Evolutionary conservation across 2,888 invertebrate species (phyloP).

Genomic region (Agrochola lychnidis): DNA sequence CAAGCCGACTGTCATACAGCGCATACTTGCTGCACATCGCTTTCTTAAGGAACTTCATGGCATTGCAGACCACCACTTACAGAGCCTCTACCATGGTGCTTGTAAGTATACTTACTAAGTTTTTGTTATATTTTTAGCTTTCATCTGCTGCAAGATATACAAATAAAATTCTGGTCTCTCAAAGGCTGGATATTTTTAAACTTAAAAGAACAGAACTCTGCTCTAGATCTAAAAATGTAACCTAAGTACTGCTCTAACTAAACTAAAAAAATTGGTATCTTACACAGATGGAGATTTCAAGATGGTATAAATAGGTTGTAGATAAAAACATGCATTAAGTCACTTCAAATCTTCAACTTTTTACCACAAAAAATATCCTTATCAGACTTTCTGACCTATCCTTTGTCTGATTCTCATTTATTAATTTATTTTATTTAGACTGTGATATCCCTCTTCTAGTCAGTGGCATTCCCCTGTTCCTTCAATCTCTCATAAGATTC

Average conservation of each 20-base stretch:
- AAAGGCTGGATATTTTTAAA: too few relatives aligned
- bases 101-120: conserved; percentile 46
- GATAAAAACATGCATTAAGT: not conserved
- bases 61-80: conserved; percentile 37
- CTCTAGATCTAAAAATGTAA: too few relatives aligned
- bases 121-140: not conserved
- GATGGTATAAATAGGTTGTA: not conserved
- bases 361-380: not conserved
- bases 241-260: too few relatives aligned
- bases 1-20: conserved; percentile 66
- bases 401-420: not conserved
- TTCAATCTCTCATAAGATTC: not conserved
- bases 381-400: not conserved
- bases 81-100: not conserved
- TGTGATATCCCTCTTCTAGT: not conserved
- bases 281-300: not conserved
- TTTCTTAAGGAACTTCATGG: conserved; percentile 44
- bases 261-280: not conserved
- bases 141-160: not conserved
- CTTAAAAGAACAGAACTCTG: too few relatives aligned
- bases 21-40: conserved; percentile 65
- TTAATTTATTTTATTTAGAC: not conserved
- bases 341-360: not conserved
- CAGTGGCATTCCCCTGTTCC: not conserved
- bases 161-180: too few relatives aligned